Evolutionary conservation across 2,888 invertebrate species (phyloP), one percentile per base, ranked within the genome.

Genomic region (Atherix ibis): DNA sequence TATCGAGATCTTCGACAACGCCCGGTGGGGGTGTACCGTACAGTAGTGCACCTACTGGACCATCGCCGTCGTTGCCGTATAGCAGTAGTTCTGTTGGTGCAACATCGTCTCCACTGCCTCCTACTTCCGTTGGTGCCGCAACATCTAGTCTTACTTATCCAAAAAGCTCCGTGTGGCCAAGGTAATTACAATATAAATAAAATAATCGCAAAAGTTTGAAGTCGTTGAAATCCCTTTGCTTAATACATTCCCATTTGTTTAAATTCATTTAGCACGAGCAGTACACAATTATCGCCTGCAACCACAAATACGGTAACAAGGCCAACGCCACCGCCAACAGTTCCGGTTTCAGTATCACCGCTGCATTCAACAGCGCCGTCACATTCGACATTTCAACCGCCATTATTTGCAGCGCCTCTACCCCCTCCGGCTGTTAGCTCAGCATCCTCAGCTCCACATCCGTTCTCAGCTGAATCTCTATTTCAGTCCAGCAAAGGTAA

Each of bases 381-480:
- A 49, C 43, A 46, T 34, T 38, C 49, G 27, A 48, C 50, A 51
- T 74, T 67, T 50, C 77, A 70, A 48, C 73, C 70, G 44, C 75
- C 70, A 41, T 66, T 79, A 48, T 76, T 81, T 53, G 71, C 78
- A 12, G 68, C 79, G 30, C 73, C 77, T 24, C 58, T 75, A 51
- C 66, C 44, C 52, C 65, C 66, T 31, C 62, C 66, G 22, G 56
- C 63, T 26, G 47, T 58, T 6, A 48, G 53, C 8, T 26, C 41
- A 19, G 45, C 47, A 36, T 63, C 66, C 40, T 63, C 73, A 34
- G 78, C 81, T 52, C 80, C 83, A 6, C 83, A 80, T 61, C 84
- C 85, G 2, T 85, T 85, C 63, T 83, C 85, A 9, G 84, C 85
- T 5, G 85, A 87, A 58, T 84, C 83, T 49, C 71, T 87, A 43